Conservation (phyloP, 2,888 invertebrate species). For the Melieria picta region DNA sequence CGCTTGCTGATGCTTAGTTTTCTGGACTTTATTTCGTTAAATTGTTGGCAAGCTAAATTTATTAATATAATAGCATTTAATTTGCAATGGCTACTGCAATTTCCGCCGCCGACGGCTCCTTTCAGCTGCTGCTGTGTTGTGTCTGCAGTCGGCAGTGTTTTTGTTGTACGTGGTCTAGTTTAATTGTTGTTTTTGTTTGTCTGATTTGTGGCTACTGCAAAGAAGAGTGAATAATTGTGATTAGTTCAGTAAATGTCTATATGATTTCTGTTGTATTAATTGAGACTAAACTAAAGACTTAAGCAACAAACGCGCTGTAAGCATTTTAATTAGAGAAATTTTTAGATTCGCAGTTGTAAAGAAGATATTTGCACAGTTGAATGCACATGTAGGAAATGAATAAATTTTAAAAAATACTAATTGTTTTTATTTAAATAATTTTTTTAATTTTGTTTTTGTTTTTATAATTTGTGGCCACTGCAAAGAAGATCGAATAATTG, state of each 20-base stretch:
- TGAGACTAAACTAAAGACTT: not conserved
- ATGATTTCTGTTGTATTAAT: not conserved
- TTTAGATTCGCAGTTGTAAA: no score
- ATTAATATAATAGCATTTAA: conserved; percentile 58
- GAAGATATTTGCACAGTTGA: no score
- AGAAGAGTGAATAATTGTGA: conserved; percentile 1
- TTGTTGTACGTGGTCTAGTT: conserved; percentile 57
- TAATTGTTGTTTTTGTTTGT: conserved; percentile 40
- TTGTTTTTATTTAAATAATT: no score
- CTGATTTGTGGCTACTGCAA: not conserved
- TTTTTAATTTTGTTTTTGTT: conserved; percentile 1
- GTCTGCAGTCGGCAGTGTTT: conserved; percentile 17
- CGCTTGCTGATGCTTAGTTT: conserved; percentile 23
- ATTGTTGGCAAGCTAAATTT: conserved; percentile 60
- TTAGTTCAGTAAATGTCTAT: not conserved
- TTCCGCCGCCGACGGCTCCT: conserved; percentile 17
- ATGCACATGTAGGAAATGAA: no score
- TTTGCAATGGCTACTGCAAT: conserved; percentile 43
- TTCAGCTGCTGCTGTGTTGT: no score
- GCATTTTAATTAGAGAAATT: not conserved
- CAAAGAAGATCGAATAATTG: not conserved
- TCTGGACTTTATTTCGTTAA: conserved; percentile 38
- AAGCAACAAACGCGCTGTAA: not conserved
- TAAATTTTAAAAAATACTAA: no score
- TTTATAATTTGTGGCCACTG: not conserved